Percentiles rank a stretch among this genome's conserved stretches.
These are phyloP conservation scores for Anthoscopus minutus DNA, from an alignment of 2,113 vertebrate species.

Conservation along the genomic window DNA sequence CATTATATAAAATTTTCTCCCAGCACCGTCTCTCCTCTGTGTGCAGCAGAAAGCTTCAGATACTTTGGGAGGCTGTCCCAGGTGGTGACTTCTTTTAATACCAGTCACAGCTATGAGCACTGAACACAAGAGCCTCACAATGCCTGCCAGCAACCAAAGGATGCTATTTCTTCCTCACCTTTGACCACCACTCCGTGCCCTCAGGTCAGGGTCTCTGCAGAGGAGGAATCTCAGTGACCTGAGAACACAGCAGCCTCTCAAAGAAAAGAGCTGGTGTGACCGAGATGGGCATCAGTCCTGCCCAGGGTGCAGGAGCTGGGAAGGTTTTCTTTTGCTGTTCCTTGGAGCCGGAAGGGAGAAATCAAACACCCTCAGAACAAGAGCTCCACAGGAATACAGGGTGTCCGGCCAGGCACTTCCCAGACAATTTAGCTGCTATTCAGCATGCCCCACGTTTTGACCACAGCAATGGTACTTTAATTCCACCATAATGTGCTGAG, in stretches of 20 bases:
- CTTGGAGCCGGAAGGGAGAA: not conserved
- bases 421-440: not conserved
- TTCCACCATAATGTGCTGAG: not conserved
- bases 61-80: not conserved
- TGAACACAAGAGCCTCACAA: not conserved
- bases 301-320: fast-evolving
- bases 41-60: not conserved
- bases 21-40: not conserved
- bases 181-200: not conserved
- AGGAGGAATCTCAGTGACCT: not conserved
- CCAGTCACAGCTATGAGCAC: not conserved
- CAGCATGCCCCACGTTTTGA: not conserved
- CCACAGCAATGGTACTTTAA: not conserved
- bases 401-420: not conserved
- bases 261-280: not conserved
- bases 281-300: fast-evolving
- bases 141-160: not conserved
- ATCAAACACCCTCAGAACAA: not conserved
- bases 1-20: not conserved
- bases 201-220: not conserved
- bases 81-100: not conserved
- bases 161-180: not conserved
- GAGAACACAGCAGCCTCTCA: not conserved
- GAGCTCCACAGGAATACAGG: not conserved
- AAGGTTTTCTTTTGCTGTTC: not conserved